phyloP scores from a whole-genome alignment of 2,797 vertebrate species.

The Chromobotia macracanthus region DNA sequence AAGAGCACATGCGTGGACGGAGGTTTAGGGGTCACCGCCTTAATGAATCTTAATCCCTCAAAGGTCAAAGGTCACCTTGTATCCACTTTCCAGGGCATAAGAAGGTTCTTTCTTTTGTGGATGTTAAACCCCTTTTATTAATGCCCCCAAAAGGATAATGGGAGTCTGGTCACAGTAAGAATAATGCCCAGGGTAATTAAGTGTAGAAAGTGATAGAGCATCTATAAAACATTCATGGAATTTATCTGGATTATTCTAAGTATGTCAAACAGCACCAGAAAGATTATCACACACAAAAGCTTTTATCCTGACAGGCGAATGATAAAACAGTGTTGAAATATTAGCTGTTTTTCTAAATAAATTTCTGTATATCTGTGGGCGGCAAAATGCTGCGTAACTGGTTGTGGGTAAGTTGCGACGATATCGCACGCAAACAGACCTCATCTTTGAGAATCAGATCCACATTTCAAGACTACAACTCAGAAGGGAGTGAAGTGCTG shows the following conservation, averaged over 20 bases:
- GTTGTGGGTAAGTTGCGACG: neutral
- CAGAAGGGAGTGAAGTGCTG: neutral
- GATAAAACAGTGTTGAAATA: constrained; percentile 3
- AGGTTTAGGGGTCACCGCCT: constrained; percentile 61
- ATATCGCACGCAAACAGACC: neutral
- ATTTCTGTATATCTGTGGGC: constrained; percentile 6
- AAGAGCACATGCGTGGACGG: constrained; percentile 39
- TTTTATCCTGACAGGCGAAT: constrained; percentile 7
- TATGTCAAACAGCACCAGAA: neutral
- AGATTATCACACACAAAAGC: constrained; percentile 1
- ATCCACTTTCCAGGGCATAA: constrained; percentile 74
- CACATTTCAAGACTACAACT: neutral
- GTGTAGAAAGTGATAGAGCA: constrained; percentile 18
- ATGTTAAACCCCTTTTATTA: constrained; percentile 58
- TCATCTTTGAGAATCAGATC: neutral
- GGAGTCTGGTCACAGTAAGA: constrained; percentile 31
- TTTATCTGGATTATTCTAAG: constrained; percentile 20
- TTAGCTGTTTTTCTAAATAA: constrained; percentile 2
- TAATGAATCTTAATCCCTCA: constrained; percentile 71
- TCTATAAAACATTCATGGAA: constrained; percentile 32
- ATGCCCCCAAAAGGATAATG: constrained; percentile 25
- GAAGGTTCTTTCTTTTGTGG: constrained; percentile 62
- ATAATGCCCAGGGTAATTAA: constrained; percentile 34
- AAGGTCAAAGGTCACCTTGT: constrained; percentile 69
- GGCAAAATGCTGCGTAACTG: neutral